These are phyloP conservation scores for Dryadula phaetusa DNA, from an alignment of 2,888 invertebrate species.

Conservation along the genomic window DNA sequence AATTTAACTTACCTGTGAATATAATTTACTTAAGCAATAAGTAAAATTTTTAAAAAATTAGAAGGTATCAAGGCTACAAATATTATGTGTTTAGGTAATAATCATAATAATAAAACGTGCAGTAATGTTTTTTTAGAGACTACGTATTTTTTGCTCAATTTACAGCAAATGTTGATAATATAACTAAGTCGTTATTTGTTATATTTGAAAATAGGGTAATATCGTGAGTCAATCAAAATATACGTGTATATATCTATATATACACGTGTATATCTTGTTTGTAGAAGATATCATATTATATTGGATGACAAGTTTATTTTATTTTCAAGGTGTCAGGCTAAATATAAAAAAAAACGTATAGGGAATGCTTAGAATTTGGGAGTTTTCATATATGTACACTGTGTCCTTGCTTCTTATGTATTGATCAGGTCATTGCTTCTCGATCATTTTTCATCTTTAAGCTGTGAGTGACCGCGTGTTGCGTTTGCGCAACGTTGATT, in stretches of 20 bases:
- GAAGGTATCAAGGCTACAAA: slow-evolving; percentile 26
- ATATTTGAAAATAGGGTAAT: slow-evolving; percentile 13
- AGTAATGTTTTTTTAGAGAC: slow-evolving; percentile 25
- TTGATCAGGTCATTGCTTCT: slow-evolving; percentile 72
- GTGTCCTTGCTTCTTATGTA: slow-evolving; percentile 23
- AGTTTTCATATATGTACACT: slow-evolving; percentile 16
- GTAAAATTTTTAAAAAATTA: slow-evolving; percentile 19
- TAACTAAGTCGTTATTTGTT: slow-evolving; percentile 5
- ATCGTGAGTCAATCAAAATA: slow-evolving; percentile 9
- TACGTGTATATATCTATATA: neutral
- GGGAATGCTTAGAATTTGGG: neutral
- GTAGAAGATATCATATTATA: neutral
- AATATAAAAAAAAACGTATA: no score
- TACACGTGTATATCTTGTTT: neutral
- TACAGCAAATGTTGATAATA: slow-evolving; percentile 14
- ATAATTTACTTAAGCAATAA: slow-evolving; percentile 15
- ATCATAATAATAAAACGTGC: slow-evolving; percentile 34
- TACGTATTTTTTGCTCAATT: slow-evolving; percentile 22
- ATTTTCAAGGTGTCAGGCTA: no score
- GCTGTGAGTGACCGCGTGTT: slow-evolving; percentile 52
- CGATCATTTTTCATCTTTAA: slow-evolving; percentile 61
- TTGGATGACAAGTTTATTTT: neutral
- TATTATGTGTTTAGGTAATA: slow-evolving; percentile 23
- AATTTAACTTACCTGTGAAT: neutral
- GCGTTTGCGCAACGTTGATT: slow-evolving; percentile 66